Percentiles rank a stretch among this genome's conserved stretches.
phyloP scores from a whole-genome alignment of 2,113 vertebrate species.

The Stegostoma tigrinum region DNA sequence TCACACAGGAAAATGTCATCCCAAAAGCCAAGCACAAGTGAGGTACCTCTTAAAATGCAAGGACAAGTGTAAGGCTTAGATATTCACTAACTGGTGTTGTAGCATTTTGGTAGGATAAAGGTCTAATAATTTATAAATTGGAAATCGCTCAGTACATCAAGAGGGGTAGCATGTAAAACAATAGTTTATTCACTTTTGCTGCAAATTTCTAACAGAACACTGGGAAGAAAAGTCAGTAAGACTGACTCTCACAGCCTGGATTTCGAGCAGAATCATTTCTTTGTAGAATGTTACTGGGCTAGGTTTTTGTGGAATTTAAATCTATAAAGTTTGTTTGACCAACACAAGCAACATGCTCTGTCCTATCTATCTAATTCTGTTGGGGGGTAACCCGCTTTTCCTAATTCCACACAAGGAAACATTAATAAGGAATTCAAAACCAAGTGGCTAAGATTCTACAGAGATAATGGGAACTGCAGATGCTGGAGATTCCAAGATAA shows the following conservation, averaged over 20 bases:
- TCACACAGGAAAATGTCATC: not conserved
- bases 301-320: not conserved
- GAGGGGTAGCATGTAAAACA: not conserved
- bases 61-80: not conserved
- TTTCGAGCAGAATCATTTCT: not conserved
- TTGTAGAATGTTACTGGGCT: not conserved
- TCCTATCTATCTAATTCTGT: not conserved
- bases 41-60: not conserved
- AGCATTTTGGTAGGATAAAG: not conserved
- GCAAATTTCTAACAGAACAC: conserved; percentile 3
- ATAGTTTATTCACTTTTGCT: not conserved
- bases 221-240: not conserved
- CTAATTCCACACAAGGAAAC: not conserved
- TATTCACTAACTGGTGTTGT: not conserved
- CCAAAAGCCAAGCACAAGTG: not conserved
- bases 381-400: not conserved
- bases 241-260: not conserved
- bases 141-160: not conserved
- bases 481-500: too few relatives aligned
- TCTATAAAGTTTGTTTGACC: not conserved
- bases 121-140: not conserved
- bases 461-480: too few relatives aligned
- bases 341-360: not conserved
- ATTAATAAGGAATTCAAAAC: not conserved
- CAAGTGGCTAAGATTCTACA: not conserved